Base-by-base conservation (phyloP, 64 coral and sea anemone genomes). In the Platygyra sinensis region DNA sequence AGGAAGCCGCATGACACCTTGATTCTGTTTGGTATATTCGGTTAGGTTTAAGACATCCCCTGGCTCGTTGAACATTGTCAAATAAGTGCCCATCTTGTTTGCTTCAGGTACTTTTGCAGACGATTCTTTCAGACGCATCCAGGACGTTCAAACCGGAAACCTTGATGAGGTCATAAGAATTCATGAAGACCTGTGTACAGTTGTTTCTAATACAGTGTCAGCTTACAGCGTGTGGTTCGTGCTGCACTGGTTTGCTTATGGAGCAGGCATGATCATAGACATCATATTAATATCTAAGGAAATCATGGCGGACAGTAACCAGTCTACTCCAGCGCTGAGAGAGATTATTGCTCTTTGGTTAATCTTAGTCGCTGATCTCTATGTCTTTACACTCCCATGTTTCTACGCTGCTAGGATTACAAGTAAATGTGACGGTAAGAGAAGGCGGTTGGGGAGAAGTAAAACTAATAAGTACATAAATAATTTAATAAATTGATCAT, bases 131-230 rank as follows among this genome's bases (percentile, higher is more conserved):
- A 78, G 76, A 4, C 76, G 25, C 42, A 52, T 78, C 36, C 49
- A 20, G n/a, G 12, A 55, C 20, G 10, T 52, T 2, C 7, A 52
- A 27, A 54, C 0, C 36, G 76, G 76, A n/a, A 22, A 7, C 22
- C 76, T 78, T 18, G 76, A 78, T 78, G 76, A 78, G 22, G 22
- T 78, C 76, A 78, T 78, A n/a, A 78, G 46, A 55, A 30, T 78
- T 39, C 76, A 78, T n/a, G 76, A 54, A 51, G 20, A 78, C 10
- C n/a, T 78, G 19, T 78, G 76, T 39, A 78, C 38, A 78, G 46
- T 78, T 46, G 76, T 78, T 52, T 52, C 52, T 18, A 54, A 51
- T 25, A 78, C 76, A n/a, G 76, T 78, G 9, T 78, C 76, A 78
- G 76, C 76, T 32, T 78, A 55, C 49, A 78, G 22, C 20, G 76